Conservation (phyloP, 2,888 invertebrate genomes). For the Caenorhabditis imperialis region DNA sequence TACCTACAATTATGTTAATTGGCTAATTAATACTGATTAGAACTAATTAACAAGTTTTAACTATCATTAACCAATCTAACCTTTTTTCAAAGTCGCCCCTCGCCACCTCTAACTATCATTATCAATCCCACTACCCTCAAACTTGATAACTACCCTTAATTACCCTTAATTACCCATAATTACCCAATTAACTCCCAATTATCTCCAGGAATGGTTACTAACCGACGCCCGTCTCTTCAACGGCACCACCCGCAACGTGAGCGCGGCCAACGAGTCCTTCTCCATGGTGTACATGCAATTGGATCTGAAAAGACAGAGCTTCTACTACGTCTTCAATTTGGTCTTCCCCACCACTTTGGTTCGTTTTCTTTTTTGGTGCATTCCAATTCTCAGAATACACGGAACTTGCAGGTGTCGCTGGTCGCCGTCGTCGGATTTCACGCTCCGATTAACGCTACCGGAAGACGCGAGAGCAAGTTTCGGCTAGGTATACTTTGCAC, state of each 20-base stretch:
- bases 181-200: not conserved
- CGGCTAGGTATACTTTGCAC: conserved; percentile 74
- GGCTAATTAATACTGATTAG: no score
- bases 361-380: conserved; percentile 20
- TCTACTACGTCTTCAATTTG: conserved; percentile 81
- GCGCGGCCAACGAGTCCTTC: conserved; percentile 71
- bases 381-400: conserved; percentile 12
- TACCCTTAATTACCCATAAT: not conserved
- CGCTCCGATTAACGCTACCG: conserved; percentile 80
- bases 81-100: no score
- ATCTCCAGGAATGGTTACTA: conserved; percentile 63
- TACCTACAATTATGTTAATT: no score
- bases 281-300: conserved; percentile 74
- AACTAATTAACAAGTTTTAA: no score
- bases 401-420: conserved; percentile 78
- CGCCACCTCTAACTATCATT: no score
- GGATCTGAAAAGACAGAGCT: conserved; percentile 78
- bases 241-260: conserved; percentile 69
- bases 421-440: conserved; percentile 81
- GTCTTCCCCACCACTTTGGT: conserved; percentile 81
- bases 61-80: no score
- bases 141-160: no score
- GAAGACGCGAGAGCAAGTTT: conserved; percentile 77
- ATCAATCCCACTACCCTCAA: no score
- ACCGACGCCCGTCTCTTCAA: conserved; percentile 71